Evolutionary conservation across 2,888 invertebrate genomes (phyloP).

Genomic region (Isotomurus palustris): DNA sequence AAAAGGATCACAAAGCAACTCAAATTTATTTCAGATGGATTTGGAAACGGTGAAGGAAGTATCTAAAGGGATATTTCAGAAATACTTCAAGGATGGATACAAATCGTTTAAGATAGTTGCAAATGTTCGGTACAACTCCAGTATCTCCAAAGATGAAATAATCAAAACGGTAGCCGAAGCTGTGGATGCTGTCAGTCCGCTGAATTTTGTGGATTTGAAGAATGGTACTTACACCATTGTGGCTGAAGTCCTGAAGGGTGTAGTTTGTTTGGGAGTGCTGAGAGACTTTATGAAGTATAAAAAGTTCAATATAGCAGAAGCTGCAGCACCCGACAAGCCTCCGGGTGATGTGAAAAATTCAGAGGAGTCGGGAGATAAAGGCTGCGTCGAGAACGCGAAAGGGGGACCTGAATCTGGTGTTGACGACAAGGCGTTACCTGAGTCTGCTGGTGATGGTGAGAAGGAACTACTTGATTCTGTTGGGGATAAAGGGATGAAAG

Average conservation of each 20-base stretch:
- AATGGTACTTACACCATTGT: slow-evolving; percentile 69
- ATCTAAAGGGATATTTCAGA: slow-evolving; percentile 63
- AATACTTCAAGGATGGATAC: slow-evolving; percentile 66
- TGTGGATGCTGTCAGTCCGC: slow-evolving; percentile 63
- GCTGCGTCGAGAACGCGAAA: no score
- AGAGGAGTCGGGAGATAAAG: background rate
- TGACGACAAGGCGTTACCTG: no score
- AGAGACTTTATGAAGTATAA: slow-evolving; percentile 71
- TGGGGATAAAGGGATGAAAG: no score
- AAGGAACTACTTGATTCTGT: no score
- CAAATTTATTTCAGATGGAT: slow-evolving; percentile 56
- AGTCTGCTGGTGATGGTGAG: no score
- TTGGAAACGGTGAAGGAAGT: slow-evolving; percentile 64
- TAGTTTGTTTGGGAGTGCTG: slow-evolving; percentile 74
- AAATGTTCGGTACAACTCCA: slow-evolving; percentile 72
- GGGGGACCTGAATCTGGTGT: no score
- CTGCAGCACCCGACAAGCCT: background rate
- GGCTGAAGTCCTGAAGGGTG: slow-evolving; percentile 74
- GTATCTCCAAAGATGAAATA: slow-evolving; percentile 64
- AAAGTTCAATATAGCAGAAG: slow-evolving; percentile 78
- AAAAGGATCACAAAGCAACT: slow-evolving; percentile 4
- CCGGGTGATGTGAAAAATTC: background rate
- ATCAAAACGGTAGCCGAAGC: slow-evolving; percentile 69
- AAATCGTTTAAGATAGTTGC: slow-evolving; percentile 71
- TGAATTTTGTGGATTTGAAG: slow-evolving; percentile 73